Conservation (phyloP, 2,113 vertebrate species). For the Salvelinus fontinalis region DNA sequence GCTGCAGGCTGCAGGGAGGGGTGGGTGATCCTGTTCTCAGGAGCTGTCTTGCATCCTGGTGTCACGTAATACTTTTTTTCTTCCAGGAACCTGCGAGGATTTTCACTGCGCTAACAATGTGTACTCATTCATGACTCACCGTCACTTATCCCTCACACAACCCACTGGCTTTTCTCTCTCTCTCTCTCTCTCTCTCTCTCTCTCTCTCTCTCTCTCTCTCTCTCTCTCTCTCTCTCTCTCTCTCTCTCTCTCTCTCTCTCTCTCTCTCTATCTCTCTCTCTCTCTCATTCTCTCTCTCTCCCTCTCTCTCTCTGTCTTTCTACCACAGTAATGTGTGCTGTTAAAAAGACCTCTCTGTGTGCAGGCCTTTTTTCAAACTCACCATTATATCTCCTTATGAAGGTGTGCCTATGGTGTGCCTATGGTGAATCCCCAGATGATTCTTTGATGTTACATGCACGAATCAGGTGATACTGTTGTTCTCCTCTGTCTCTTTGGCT, state of each 20-base stretch:
- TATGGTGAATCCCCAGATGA: not conserved
- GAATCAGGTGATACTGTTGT: too few species aligned
- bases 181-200: slow-evolving; percentile 2
- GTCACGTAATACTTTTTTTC: slow-evolving; percentile 65
- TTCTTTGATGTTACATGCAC: too few species aligned
- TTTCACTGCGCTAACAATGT: slow-evolving; percentile 71
- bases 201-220: slow-evolving; percentile 2
- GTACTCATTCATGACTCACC: slow-evolving; percentile 70
- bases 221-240: not conserved
- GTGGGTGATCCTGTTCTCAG: slow-evolving; percentile 52
- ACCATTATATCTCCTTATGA: too few species aligned
- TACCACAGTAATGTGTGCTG: too few species aligned
- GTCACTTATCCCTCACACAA: slow-evolving; percentile 28
- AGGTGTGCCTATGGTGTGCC: too few species aligned
- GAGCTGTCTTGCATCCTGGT: slow-evolving; percentile 72
- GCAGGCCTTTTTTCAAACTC: too few species aligned
- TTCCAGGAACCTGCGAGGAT: slow-evolving; percentile 73
- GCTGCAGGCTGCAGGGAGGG: slow-evolving; percentile 35
- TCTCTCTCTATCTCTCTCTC: slow-evolving; percentile 2
- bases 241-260: slow-evolving; percentile 2
- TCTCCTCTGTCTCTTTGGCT: too few species aligned
- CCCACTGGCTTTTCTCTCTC: not conserved
- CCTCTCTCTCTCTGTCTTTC: not conserved
- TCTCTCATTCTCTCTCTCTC: not conserved
- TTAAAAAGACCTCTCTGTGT: too few species aligned